Percentiles rank a stretch among this genome's conserved stretches.
Conservation (phyloP, 2,888 invertebrate genomes). For the Fragum fragum region DNA sequence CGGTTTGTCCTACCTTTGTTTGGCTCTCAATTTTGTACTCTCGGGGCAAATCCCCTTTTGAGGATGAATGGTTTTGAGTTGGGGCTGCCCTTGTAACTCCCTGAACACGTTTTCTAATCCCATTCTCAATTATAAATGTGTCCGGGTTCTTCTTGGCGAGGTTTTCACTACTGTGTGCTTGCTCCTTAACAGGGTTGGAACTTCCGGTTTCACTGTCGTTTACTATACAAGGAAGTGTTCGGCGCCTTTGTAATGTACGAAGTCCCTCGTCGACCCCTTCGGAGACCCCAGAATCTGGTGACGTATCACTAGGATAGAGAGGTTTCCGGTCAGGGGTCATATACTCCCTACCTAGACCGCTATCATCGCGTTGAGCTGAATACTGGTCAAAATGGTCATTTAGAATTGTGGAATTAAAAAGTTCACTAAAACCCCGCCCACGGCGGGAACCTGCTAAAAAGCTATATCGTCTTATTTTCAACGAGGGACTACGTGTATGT, state of each 20-base stretch:
- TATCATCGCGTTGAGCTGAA: conserved; percentile 81
- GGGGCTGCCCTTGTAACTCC: conserved; percentile 78
- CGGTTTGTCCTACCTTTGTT: conserved; percentile 66
- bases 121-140: conserved; percentile 86
- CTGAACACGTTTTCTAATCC: conserved; percentile 85
- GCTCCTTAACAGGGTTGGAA: conserved; percentile 70
- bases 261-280: conserved; percentile 79
- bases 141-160: conserved; percentile 80
- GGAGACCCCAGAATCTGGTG: conserved; percentile 84
- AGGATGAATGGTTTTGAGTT: conserved; percentile 85
- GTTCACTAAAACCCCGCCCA: conserved; percentile 82
- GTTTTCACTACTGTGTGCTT: conserved; percentile 82
- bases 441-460: conserved; percentile 83
- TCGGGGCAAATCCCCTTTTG: conserved; percentile 85
- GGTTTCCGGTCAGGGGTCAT: conserved; percentile 60
- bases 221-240: conserved; percentile 85
- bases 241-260: conserved; percentile 80
- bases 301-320: conserved; percentile 76
- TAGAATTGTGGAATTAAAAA: conserved; percentile 85
- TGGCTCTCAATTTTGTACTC: conserved; percentile 92
- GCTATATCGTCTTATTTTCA: conserved; percentile 83
- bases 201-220: conserved; percentile 55
- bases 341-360: conserved; percentile 81
- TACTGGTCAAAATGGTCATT: conserved; percentile 87
- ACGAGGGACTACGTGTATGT: conserved; percentile 80